These are phyloP conservation scores for Acleris literana DNA, from an alignment of 2,888 invertebrate species.

Conservation along the genomic window DNA sequence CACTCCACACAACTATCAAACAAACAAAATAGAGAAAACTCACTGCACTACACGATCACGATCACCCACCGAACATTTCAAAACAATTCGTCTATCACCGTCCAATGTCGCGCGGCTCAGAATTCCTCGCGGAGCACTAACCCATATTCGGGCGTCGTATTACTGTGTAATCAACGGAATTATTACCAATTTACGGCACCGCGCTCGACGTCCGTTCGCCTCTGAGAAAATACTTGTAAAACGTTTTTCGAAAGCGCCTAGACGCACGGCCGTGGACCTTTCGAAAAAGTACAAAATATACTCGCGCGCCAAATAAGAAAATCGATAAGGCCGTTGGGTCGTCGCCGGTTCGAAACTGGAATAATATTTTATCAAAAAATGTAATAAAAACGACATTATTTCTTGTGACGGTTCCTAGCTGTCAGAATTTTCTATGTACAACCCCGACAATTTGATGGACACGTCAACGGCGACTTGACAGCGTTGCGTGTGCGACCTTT, in stretches of 20 bases:
- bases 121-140: constrained; percentile 70
- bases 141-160: constrained; percentile 79
- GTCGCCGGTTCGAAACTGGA: constrained; percentile 75
- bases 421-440: constrained; percentile 79
- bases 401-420: constrained; percentile 76
- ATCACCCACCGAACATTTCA: constrained; percentile 55
- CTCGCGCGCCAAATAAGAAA: constrained; percentile 79
- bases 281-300: constrained; percentile 80
- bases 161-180: constrained; percentile 80
- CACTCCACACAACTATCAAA: constrained; percentile 59
- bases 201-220: constrained; percentile 75
- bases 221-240: constrained; percentile 75
- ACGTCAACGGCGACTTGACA: constrained; percentile 40
- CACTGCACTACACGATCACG: constrained; percentile 47
- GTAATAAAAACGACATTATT: constrained; percentile 84
- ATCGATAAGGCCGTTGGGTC: constrained; percentile 77
- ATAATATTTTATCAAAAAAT: constrained; percentile 83
- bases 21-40: constrained; percentile 67
- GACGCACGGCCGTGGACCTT: constrained; percentile 72
- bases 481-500: constrained; percentile 46
- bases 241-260: constrained; percentile 82
- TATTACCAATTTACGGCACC: constrained; percentile 80
- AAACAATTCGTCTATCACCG: constrained; percentile 53
- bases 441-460: constrained; percentile 54
- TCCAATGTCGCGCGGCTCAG: constrained; percentile 62